Base-by-base conservation (phyloP, 2,797 vertebrate genomes). In the Rhodeus uyekii region DNA sequence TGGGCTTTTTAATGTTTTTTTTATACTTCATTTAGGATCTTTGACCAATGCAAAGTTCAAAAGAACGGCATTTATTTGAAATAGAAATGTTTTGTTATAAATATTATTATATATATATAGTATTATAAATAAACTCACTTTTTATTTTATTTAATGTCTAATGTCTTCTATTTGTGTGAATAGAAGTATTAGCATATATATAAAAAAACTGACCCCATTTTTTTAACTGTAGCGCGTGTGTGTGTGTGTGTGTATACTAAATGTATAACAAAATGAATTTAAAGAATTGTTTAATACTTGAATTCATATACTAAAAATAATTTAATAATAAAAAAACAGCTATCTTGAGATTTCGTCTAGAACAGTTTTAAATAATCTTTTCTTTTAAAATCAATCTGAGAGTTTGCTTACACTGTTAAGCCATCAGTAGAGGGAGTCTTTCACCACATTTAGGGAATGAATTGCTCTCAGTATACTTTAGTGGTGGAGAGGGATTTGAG, bases 341-440 rank as follows among this genome's bases (percentile, higher is more conserved):
- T 55, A 12, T 55, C 53, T 55, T 24, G n/a, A 24, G 53, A 55
- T 55, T 24, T 55, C n/a, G 2, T 24, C 53, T 24, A 12, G 1
- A 55, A 12, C 10, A 2, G 13, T 27, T 29, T 60, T 29, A 60
- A 6, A 16, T 29, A 7, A 60, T 12, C 18, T 34, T 34, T 32
- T 34, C 18, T 19, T 63, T 8, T 63, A 9, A 36, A 64, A 36
- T 36, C 32, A 64, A 5, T 64, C 3, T 1, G 18, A 32, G 19
- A 64, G 29, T 36, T 12, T 64, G 32, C 29, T 19, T 18, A 10
- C 0, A 10, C 60, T 34, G 13, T 36, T 14, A 27, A 3, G 2
- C 50, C 14, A 50, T 84, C 89, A 85, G 76, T 8, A 84, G 89
- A 69, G 82, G 85, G 85, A 71, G 82, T 5, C 9, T 42, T 65